Base-by-base conservation (phyloP, 2,888 invertebrate species). In the Cataglyphis rosenhaueri region DNA sequence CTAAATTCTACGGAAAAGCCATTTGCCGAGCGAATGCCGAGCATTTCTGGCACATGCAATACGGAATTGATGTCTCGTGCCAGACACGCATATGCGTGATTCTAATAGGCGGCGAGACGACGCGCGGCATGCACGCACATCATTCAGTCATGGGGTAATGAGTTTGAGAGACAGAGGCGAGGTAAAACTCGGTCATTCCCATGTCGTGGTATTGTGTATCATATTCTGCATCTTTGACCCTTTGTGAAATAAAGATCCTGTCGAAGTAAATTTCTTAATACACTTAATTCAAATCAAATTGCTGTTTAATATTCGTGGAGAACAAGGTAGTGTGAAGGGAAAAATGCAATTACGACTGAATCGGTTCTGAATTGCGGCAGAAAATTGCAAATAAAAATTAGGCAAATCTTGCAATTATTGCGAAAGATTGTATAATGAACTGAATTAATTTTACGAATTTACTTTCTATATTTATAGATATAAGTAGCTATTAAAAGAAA, bases 171-270 rank as follows among this genome's bases (percentile, higher is more conserved):
- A 75, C 21, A 59, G 29, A 74, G 59, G 41, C 21, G 48, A 44
- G 73, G 65, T 64, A 86, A 86, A 91, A 90, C 86, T 90, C 88
- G 89, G 88, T 86, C 88, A 84, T 78, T 89, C 84, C 70, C 87
- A 57, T 66, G 78, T 71, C 82, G 62, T n/a, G 52, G 71, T 61
- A 81, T 85, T 73, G 68, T 78, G 62, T 71, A 29, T 48, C 25
- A 21, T 59, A 84, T 85, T 83, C 84, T 81, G 86, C 83, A 62
- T 87, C 85, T 59, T 59, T 66, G 71, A 83, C 75, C 82, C 86
- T 86, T 83, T 81, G 29, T 75, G 48, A 68, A 68, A 41, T 57
- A 64, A 44, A 6, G 78, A 61, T 15, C 57, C n/a, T 6, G 25
- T 78, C 59, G 44, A 76, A 59, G 35, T 25, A 44, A 83, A 57